Base-by-base conservation (phyloP, 2,797 vertebrate genomes). In the Leuciscus waleckii region DNA sequence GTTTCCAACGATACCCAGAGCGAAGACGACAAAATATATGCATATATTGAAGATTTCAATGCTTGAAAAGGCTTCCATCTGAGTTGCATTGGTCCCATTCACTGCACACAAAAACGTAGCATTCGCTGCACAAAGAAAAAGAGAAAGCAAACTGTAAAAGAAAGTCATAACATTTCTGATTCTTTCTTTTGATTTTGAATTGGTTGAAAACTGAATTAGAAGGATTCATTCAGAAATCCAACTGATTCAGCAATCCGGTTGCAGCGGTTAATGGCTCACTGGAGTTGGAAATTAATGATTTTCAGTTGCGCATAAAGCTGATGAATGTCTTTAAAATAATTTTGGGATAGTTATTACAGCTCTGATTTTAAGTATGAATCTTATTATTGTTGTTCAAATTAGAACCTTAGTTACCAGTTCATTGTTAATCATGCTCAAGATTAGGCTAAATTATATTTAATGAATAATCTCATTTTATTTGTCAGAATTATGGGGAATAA, bases 1-100 rank as follows among this genome's bases (percentile, higher is more conserved):
- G 1, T 94, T 94, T 56, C 93, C 93, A 11, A 91, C 7, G 7
- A 85, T 84, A 29, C 94, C 94, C 19, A 90, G 6, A 0, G 91
- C 2, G 1, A 91, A 80, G 26, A 92, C 86, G 37, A 92, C 0
- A 46, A 85, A 90, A 91, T 86, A 92, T 8, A 92, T 23, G 39
- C 85, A 39, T 9, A 92, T 35, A 3, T 7, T 29, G 7, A 37
- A 9, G 32, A 83, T 76, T 2, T 29, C 71, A 2, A 3, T 67
- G 5, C 3, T 37, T 54, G 43, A 67, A 14, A 76, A 29, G 43
- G 10, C 3, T 65, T 8, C 26, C 0, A 0, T 21, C 7, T 21
- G 21, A 1, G 23, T 7, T 6, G 13, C 3, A 7, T 37, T 35
- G 41, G 2, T 65, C 29, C 0, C 7, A 63, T 29, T 46, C 43